These are phyloP conservation scores for Amphipoea oculea DNA, from an alignment of 2,888 invertebrate species.

Conservation along the genomic window DNA sequence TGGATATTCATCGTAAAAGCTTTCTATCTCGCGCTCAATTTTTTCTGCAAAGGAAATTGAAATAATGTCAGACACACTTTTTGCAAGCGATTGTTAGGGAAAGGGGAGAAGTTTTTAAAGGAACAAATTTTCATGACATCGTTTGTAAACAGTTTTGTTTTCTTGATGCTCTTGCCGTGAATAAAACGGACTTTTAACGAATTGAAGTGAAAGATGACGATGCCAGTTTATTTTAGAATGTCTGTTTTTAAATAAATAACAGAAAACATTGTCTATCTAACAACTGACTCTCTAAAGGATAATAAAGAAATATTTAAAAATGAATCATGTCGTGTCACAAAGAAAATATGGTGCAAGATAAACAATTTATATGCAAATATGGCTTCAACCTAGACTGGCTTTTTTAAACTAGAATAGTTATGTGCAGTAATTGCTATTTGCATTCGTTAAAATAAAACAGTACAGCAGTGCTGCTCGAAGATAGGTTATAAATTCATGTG, in stretches of 20 bases:
- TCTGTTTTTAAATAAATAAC: background rate
- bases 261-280: slow-evolving; percentile 1
- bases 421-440: slow-evolving; percentile 18
- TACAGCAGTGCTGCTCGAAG: background rate
- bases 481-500: background rate
- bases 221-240: background rate
- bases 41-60: slow-evolving; percentile 80
- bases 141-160: slow-evolving; percentile 47
- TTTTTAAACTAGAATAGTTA: slow-evolving; percentile 33
- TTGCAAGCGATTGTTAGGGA: slow-evolving; percentile 53
- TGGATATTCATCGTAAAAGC: slow-evolving; percentile 83
- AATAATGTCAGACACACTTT: slow-evolving; percentile 65
- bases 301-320: slow-evolving; percentile 33
- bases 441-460: slow-evolving; percentile 6
- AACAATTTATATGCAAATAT: slow-evolving; percentile 50
- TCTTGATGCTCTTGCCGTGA: slow-evolving; percentile 12
- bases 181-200: slow-evolving; percentile 18
- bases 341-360: slow-evolving; percentile 32
- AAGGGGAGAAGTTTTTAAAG: slow-evolving; percentile 48
- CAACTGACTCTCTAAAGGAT: slow-evolving; percentile 3
- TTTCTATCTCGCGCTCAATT: slow-evolving; percentile 83
- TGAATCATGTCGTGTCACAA: slow-evolving; percentile 1
- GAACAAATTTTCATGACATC: slow-evolving; percentile 48
- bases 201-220: slow-evolving; percentile 15
- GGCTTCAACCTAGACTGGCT: slow-evolving; percentile 23